These are phyloP conservation scores for Cephus pygmeus DNA, from an alignment of 2,888 invertebrate genomes.

Conservation along the genomic window DNA sequence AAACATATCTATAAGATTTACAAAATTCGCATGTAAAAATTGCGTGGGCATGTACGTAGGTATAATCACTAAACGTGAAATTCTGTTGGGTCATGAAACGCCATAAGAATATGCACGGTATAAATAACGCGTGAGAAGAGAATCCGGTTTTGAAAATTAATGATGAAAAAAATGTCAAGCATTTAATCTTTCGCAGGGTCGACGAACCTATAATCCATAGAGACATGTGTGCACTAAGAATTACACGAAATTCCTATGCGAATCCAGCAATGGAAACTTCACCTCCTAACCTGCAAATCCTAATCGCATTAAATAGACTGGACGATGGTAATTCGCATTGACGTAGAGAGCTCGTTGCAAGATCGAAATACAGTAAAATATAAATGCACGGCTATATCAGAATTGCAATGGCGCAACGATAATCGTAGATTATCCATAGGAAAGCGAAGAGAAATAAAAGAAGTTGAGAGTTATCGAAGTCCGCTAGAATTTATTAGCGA, in stretches of 20 bases:
- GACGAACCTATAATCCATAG: not conserved
- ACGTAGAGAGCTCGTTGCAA: not conserved
- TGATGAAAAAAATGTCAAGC: not conserved
- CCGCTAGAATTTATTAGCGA: slow-evolving; percentile 58
- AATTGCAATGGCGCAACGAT: slow-evolving; percentile 9
- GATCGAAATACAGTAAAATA: not conserved
- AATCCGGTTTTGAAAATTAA: not conserved
- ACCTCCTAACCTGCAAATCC: not conserved
- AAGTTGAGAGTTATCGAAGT: slow-evolving; percentile 33
- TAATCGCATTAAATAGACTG: not conserved
- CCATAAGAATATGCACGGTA: not conserved
- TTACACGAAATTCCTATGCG: not conserved
- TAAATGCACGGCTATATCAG: not conserved
- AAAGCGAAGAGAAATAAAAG: slow-evolving; percentile 28
- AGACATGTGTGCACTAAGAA: not conserved
- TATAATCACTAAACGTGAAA: not conserved
- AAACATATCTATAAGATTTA: not conserved
- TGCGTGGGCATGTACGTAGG: not conserved
- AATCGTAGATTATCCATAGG: slow-evolving; percentile 31
- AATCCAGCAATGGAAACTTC: not conserved
- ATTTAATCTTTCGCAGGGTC: not conserved
- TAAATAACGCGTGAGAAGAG: not conserved
- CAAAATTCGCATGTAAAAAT: not conserved
- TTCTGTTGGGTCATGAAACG: not conserved
- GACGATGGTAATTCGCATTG: not conserved